Evolutionary conservation across 2,113 vertebrate species (phyloP), one percentile per base, ranked within the genome.

Genomic region (Clarias gariepinus): DNA sequence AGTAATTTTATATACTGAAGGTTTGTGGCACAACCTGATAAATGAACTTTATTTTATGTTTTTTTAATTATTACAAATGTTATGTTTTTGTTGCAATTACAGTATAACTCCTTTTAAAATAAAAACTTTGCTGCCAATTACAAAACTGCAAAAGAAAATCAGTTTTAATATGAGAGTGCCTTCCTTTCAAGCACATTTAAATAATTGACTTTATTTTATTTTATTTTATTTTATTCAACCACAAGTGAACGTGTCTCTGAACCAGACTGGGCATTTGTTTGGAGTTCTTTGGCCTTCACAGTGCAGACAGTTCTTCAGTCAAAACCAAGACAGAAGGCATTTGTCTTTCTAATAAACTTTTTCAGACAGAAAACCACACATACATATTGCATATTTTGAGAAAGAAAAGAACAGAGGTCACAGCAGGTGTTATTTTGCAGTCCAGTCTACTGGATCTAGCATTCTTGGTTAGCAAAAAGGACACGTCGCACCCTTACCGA

Each of bases 341-440:
- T 92, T 92, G 88, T 94, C 92, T 92, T 82, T 79, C 86, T 93
- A 93, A 94, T 91, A 89, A 91, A 91, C 80, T 84, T 88, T 60
- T 87, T 93, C 92, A 91, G 81, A 81, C 12, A 81, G 55, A 84
- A 64, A 86, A 16, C 63, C 19, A 82, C 81, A 74, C 79, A 28
- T 30, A 81, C 33, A 83, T 13, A 63, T 21, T 64, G 30, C 41
- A 60, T 64, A 63, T 61, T 79, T 41, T 52, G 36, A 69, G 41
- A 81, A 53, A 21, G 23, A 25, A 63, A 81, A 6, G 0, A 69
- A 68, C 25, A 81, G 13, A 5, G 30, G 47, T n/a, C 85, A 73
- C 12, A 3, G 8, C 18, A 69, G n/a, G 76, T 69, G 30, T 30
- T 41, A 82, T 58, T 61, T 86, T 36, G 30, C 28, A 47, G 36